A percentile compares a stretch with the other conserved stretches of the same genome.
phyloP scores from a whole-genome alignment of 2,797 vertebrate species.

The Onychomys leucogaster region DNA sequence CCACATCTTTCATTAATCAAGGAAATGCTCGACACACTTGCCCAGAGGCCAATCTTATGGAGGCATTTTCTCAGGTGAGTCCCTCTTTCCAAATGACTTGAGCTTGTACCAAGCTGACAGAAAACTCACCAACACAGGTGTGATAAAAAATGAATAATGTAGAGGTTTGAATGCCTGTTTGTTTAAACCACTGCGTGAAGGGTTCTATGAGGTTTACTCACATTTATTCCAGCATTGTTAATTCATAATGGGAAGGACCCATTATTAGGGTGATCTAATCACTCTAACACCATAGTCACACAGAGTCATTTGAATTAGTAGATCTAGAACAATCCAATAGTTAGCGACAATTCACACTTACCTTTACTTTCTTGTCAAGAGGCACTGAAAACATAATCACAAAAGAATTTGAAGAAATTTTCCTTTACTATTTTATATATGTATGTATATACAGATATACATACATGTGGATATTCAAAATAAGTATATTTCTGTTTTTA shows the following conservation, averaged over 20 bases:
- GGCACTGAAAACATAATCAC: neutral
- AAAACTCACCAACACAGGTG: neutral
- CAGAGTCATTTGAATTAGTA: neutral
- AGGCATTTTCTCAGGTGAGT: neutral
- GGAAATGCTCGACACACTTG: neutral
- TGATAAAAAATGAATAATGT: neutral
- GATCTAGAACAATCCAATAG: neutral
- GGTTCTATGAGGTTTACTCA: neutral
- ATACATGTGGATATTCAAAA: neutral
- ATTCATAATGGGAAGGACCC: neutral
- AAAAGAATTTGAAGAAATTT: conserved; percentile 27
- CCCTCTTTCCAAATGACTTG: neutral
- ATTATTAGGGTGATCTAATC: too few relatives aligned
- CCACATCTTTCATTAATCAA: neutral
- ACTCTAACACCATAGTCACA: neutral
- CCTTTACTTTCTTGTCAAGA: neutral
- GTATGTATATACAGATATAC: neutral
- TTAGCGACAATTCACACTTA: neutral
- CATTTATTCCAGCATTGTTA: neutral
- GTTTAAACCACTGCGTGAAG: neutral
- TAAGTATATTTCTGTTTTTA: conserved; percentile 1
- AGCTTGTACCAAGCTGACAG: neutral
- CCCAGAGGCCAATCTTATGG: neutral
- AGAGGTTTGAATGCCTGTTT: neutral
- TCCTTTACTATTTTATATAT: neutral